Percentiles rank a stretch among this genome's conserved stretches.
phyloP scores from a whole-genome alignment of 1,140 invertebrate species.

The Drosophila cardini region DNA sequence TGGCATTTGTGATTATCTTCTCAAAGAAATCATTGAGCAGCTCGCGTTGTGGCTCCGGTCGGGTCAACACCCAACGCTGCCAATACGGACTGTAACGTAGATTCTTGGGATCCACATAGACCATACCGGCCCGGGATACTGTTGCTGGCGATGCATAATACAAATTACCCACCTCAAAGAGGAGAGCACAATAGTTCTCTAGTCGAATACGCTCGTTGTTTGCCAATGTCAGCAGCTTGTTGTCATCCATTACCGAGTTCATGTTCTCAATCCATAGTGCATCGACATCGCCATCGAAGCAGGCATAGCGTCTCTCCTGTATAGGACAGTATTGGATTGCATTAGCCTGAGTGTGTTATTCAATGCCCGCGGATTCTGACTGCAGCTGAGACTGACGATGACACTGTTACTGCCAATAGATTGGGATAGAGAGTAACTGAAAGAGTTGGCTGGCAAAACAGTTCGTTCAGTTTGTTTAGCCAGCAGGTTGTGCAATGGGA shows the following conservation, averaged over 20 bases:
- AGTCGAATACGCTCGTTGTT: slow-evolving; percentile 95
- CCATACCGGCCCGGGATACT: slow-evolving; percentile 96
- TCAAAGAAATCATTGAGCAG: slow-evolving; percentile 74
- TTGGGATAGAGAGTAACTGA: slow-evolving; percentile 37
- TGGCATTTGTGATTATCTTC: slow-evolving; percentile 88
- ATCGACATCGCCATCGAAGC: slow-evolving; percentile 97
- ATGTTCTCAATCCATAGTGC: slow-evolving; percentile 97
- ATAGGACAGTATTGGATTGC: slow-evolving; percentile 54
- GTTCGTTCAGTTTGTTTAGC: slow-evolving; percentile 36
- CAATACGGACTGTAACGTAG: slow-evolving; percentile 94
- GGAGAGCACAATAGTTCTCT: slow-evolving; percentile 91
- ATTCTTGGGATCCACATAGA: slow-evolving; percentile 96
- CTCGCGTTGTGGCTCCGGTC: slow-evolving; percentile 70
- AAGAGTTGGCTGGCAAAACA: slow-evolving; percentile 28
- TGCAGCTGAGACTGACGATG: slow-evolving; percentile 9
- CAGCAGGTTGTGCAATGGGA: slow-evolving; percentile 60
- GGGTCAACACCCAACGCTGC: slow-evolving; percentile 89
- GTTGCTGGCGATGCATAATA: slow-evolving; percentile 96
- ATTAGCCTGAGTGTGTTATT: slow-evolving; percentile 78
- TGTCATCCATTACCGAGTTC: slow-evolving; percentile 98
- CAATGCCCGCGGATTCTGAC: slow-evolving; percentile 50
- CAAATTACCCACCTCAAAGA: slow-evolving; percentile 96
- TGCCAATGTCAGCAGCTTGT: slow-evolving; percentile 93
- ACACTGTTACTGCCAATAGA: background rate
- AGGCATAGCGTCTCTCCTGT: slow-evolving; percentile 91